These are phyloP conservation scores for Synergus laeviventris DNA, from an alignment of 2,888 invertebrate species.

Conservation along the genomic window DNA sequence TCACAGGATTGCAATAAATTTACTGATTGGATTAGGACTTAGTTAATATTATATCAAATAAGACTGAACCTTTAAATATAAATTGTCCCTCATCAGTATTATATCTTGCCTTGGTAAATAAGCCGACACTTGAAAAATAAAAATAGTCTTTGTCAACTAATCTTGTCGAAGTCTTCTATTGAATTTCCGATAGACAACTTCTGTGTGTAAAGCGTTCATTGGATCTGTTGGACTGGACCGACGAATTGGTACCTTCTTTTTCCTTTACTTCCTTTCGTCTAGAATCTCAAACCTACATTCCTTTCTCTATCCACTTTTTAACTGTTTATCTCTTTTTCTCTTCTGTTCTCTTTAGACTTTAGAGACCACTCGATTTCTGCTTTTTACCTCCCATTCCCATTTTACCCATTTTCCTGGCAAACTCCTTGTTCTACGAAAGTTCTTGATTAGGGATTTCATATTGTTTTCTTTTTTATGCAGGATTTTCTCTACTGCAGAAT, in stretches of 20 bases:
- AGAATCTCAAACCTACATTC: conserved; percentile 26
- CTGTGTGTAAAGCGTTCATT: conserved; percentile 31
- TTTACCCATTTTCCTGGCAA: conserved; percentile 10
- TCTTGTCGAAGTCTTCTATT: conserved; percentile 23
- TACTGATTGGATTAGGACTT: not conserved
- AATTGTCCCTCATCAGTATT: not conserved
- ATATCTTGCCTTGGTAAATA: not conserved
- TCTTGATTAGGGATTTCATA: conserved; percentile 37
- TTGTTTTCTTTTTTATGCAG: conserved; percentile 11
- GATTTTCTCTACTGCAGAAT: conserved; percentile 13
- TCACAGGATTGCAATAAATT: not conserved
- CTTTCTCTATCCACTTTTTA: conserved; percentile 26
- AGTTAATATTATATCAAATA: not conserved
- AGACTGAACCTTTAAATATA: not conserved
- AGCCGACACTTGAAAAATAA: conserved; percentile 8
- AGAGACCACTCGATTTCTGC: conserved; percentile 21
- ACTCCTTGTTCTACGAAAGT: conserved; percentile 18
- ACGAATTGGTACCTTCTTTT: conserved; percentile 22
- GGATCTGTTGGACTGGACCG: not conserved
- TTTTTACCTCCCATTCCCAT: not conserved
- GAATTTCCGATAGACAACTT: conserved; percentile 30
- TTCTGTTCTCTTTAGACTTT: conserved; percentile 14
- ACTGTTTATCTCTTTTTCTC: conserved; percentile 19
- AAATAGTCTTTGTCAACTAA: conserved; percentile 24
- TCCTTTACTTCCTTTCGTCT: not conserved